Conservation (phyloP, 2,797 vertebrate species). For the Danio albolineatus region DNA sequence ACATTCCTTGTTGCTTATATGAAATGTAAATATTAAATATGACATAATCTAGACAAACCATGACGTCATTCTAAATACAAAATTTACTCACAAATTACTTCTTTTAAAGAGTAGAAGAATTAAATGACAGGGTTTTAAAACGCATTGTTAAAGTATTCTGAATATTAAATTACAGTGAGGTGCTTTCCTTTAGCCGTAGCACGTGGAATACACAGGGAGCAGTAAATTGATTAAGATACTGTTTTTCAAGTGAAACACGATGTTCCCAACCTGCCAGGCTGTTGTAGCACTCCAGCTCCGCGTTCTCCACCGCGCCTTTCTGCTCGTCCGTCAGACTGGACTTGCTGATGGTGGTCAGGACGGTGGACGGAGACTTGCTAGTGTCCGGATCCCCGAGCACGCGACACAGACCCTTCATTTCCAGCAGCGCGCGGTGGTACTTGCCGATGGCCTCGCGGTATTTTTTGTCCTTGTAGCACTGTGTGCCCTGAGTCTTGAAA, state of each 20-base stretch:
- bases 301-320: constrained; percentile 91
- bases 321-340: constrained; percentile 89
- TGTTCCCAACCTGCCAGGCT: constrained; percentile 90
- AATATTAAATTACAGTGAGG: not conserved
- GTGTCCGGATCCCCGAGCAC: constrained; percentile 83
- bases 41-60: constrained; percentile 3
- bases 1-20: not conserved
- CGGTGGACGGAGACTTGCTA: constrained; percentile 72
- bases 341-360: constrained; percentile 74
- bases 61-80: constrained; percentile 14
- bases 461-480: constrained; percentile 99
- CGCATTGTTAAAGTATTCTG: no score
- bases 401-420: constrained; percentile 93
- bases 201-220: not conserved
- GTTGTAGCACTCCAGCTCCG: constrained; percentile 98
- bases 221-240: not conserved
- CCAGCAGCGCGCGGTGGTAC: constrained; percentile 95
- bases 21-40: no score
- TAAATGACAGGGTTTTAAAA: not conserved
- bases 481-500: constrained; percentile 95
- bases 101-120: not conserved
- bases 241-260: not conserved
- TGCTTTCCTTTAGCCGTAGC: not conserved
- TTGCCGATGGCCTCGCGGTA: constrained; percentile 98
- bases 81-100: not conserved